phyloP scores from a whole-genome alignment of 2,888 invertebrate genomes.

The Meliscaeva auricollis region DNA sequence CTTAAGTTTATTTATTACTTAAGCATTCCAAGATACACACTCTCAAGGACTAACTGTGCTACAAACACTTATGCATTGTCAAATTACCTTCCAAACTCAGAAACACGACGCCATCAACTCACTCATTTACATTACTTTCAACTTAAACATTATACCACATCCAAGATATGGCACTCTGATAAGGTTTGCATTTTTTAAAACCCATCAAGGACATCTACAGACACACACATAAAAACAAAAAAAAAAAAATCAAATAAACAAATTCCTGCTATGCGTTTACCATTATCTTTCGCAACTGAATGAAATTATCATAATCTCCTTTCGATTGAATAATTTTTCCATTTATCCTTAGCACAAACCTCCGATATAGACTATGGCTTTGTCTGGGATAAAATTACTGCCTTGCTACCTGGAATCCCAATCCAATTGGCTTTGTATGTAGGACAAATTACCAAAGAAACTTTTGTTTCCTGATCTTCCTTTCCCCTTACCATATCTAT shows the following conservation, averaged over 20 bases:
- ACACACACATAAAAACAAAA: background rate
- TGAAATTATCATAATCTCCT: slow-evolving; percentile 41
- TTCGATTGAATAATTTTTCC: slow-evolving; percentile 48
- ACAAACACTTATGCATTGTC: background rate
- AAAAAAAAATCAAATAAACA: background rate
- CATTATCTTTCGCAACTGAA: slow-evolving; percentile 36
- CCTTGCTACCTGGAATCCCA: background rate
- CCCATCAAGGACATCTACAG: background rate
- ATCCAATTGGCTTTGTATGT: background rate
- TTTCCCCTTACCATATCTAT: background rate
- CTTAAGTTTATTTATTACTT: too few relatives aligned
- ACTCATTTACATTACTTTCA: background rate
- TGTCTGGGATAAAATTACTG: background rate
- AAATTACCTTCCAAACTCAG: background rate
- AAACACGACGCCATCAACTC: background rate
- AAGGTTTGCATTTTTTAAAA: background rate
- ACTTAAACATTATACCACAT: background rate
- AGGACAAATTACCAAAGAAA: slow-evolving; percentile 27
- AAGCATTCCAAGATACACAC: too few relatives aligned
- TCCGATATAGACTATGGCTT: background rate
- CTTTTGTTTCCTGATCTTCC: background rate
- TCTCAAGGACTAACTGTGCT: too few relatives aligned
- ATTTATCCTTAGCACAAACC: slow-evolving; percentile 4
- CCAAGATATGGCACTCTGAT: background rate
- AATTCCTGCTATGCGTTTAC: too few relatives aligned